Percentiles rank a stretch among this genome's conserved stretches.
Evolutionary conservation across 2,113 vertebrate genomes (phyloP).

Genomic region (Onychostoma macrolepis): DNA sequence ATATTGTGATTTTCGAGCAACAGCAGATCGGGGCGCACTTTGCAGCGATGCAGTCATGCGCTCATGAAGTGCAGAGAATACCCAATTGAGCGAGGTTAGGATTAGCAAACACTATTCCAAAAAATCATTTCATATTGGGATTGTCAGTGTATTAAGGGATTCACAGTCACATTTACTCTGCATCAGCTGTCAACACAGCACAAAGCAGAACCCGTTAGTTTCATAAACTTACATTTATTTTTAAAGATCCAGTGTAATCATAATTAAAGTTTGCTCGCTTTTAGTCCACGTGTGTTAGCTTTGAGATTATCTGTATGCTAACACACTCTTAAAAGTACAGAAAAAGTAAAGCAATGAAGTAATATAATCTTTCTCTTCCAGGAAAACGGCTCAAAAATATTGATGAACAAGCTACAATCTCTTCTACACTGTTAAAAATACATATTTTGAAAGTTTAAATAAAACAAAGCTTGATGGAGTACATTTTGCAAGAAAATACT

Average conservation of each 20-base stretch:
- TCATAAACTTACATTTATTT: background rate
- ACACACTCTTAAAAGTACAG: background rate
- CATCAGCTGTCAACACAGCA: background rate
- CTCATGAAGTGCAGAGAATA: conserved; percentile 28
- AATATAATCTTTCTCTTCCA: background rate
- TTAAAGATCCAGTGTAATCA: background rate
- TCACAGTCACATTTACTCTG: background rate
- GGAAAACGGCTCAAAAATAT: background rate
- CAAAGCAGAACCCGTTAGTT: background rate
- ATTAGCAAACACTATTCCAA: conserved; percentile 38
- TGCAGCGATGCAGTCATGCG: conserved; percentile 44
- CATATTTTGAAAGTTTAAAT: background rate
- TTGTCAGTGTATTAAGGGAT: conserved; percentile 19
- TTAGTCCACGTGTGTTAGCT: background rate
- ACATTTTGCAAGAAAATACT: background rate
- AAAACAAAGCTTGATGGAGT: background rate
- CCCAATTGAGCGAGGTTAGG: conserved; percentile 44
- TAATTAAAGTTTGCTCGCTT: background rate
- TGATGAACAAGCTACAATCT: background rate
- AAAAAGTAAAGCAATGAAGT: background rate
- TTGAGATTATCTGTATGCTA: background rate
- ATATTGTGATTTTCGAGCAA: conserved; percentile 44
- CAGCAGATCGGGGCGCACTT: conserved; percentile 23
- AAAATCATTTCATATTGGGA: conserved; percentile 27
- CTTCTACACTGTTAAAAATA: background rate